Conservation (phyloP, 2,888 invertebrate genomes). For the Nemapogon koenigi region DNA sequence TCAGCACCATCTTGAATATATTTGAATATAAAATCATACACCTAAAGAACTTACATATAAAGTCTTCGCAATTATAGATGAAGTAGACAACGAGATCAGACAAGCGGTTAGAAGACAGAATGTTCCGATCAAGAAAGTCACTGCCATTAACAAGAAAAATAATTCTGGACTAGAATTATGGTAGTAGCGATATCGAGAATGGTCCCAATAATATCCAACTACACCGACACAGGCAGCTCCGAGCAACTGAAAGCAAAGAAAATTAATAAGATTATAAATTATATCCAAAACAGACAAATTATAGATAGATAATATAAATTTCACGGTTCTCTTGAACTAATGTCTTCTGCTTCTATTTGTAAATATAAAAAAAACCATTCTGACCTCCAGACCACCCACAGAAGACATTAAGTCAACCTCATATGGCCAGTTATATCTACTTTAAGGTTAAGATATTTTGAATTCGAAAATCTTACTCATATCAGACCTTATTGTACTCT, state of each 20-base stretch:
- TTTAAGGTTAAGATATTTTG: too few relatives aligned
- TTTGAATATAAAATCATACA: too few relatives aligned
- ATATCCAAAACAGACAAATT: constrained; percentile 10
- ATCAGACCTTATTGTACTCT: too few relatives aligned
- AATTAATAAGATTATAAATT: constrained; percentile 15
- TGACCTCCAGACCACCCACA: too few relatives aligned
- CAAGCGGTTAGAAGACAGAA: constrained; percentile 77
- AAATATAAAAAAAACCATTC: too few relatives aligned
- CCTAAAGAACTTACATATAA: constrained; percentile 81
- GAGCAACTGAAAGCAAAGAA: constrained; percentile 71
- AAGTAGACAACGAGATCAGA: constrained; percentile 79
- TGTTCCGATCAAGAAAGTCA: constrained; percentile 81
- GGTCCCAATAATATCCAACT: constrained; percentile 63
- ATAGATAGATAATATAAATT: too few relatives aligned
- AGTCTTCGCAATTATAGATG: constrained; percentile 84
- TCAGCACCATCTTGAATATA: too few relatives aligned
- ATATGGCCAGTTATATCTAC: too few relatives aligned
- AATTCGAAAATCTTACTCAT: too few relatives aligned
- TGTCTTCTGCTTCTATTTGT: too few relatives aligned
- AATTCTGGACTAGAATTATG: constrained; percentile 54
- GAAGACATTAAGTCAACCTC: too few relatives aligned
- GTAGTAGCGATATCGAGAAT: constrained; percentile 28
- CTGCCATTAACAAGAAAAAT: constrained; percentile 77
- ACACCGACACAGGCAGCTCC: constrained; percentile 79
- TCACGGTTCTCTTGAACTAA: too few relatives aligned